Percentiles rank a stretch among this genome's conserved stretches.
Evolutionary conservation across 2,113 vertebrate genomes (phyloP).

Genomic region (Lucifuga dentata): DNA sequence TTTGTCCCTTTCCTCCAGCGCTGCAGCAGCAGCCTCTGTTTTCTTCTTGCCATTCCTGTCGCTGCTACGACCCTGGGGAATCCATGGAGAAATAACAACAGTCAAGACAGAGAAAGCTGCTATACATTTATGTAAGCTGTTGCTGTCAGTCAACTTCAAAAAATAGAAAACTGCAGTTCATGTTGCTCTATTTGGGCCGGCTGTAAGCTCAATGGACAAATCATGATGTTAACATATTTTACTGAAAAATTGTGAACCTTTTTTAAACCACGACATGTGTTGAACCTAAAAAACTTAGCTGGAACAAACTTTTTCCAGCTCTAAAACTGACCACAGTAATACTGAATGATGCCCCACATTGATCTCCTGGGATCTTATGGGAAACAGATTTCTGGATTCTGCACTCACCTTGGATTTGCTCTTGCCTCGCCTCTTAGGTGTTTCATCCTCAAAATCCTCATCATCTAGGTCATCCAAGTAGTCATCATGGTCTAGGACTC

Average conservation of each 20-base stretch:
- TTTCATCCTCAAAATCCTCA: slow-evolving; percentile 97
- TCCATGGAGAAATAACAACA: neutral
- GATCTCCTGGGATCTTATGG: neutral
- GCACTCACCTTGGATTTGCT: slow-evolving; percentile 92
- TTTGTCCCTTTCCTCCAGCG: slow-evolving; percentile 92
- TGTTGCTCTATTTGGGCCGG: too few species aligned
- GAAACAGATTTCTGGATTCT: neutral
- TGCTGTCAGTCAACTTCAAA: too few species aligned
- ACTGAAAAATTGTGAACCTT: too few species aligned
- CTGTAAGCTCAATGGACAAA: too few species aligned
- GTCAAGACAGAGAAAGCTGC: neutral
- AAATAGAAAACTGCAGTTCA: neutral
- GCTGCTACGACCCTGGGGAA: slow-evolving; percentile 88
- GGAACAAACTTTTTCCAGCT: too few species aligned
- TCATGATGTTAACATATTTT: too few species aligned
- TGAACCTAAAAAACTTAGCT: too few species aligned
- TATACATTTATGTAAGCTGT: neutral
- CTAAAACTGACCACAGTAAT: neutral
- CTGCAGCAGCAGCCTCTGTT: slow-evolving; percentile 89
- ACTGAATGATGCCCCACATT: neutral
- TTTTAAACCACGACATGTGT: too few species aligned
- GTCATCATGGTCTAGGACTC: slow-evolving; percentile 96
- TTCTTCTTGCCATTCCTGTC: slow-evolving; percentile 94
- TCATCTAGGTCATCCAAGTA: slow-evolving; percentile 96
- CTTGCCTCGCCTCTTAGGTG: slow-evolving; percentile 93